These are phyloP conservation scores for Sebastes steindachneri DNA, from an alignment of 2,797 vertebrate genomes.

Conservation along the genomic window DNA sequence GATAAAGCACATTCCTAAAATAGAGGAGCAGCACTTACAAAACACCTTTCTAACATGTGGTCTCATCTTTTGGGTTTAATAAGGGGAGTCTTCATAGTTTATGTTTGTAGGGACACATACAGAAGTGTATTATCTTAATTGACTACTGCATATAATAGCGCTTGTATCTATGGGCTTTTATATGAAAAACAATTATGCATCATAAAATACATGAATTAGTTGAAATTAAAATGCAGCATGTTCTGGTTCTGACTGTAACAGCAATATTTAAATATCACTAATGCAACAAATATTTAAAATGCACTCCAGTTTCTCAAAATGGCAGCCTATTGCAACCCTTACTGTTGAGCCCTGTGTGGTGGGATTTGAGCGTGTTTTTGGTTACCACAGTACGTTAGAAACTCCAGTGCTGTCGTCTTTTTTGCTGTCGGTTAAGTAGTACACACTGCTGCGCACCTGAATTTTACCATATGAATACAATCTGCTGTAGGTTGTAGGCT, in stretches of 20 bases:
- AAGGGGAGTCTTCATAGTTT: neutral
- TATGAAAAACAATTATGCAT: neutral
- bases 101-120: neutral
- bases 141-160: neutral
- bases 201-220: too few relatives aligned
- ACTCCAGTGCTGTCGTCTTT: neutral
- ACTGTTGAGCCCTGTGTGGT: neutral
- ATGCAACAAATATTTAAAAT: too few relatives aligned
- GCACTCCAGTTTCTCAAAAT: too few relatives aligned
- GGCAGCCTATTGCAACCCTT: too few relatives aligned
- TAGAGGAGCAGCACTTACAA: slow-evolving; percentile 21
- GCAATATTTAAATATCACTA: too few relatives aligned
- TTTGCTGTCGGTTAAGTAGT: neutral
- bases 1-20: slow-evolving; percentile 61
- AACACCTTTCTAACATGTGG: slow-evolving; percentile 4
- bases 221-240: too few relatives aligned
- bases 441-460: neutral
- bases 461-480: neutral
- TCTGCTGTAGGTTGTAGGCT: neutral
- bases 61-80: neutral
- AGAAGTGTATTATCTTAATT: neutral
- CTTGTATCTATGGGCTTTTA: neutral
- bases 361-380: neutral
- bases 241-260: too few relatives aligned
- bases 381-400: neutral